Base-by-base conservation (phyloP, 2,113 vertebrate species). In the Scomber japonicus region DNA sequence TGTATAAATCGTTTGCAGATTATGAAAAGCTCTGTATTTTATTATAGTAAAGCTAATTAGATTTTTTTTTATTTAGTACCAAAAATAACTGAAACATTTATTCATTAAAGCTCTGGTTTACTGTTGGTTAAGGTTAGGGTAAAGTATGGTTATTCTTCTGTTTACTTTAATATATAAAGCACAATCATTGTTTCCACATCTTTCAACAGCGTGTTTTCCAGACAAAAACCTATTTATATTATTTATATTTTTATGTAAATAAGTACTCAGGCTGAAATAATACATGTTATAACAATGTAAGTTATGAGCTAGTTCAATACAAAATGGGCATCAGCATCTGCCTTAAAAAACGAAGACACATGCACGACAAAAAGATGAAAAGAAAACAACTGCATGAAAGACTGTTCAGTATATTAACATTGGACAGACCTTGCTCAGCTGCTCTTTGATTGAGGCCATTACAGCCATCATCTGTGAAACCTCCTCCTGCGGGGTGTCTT, bases 401-500 rank as follows among this genome's bases (percentile, higher is more conserved):
- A 19, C 16, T n/a, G 21, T 4, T 9, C 35, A 9, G 35, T 40
- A n/a, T 40, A 17, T 19, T 14, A 48, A 68, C 51, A 15, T 2
- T 8, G 21, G 49, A 66, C 73, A 45, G 79, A 99, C 98, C 95
- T 98, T 97, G 93, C 90, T 91, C 9, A 99, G 95, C 69, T 97
- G 96, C 46, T 98, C 97, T 87, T 97, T 98, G 87, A 99, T 92
- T 4, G 89, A 92, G 45, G 96, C 82, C 93, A 97, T 95, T 59
- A 95, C 93, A 15, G 91, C 67, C 80, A 96, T 93, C 95, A 99
- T 97, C 86, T 97, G 96, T 16, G 93, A 95, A 0, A 95, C 94
- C 80, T 98, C 97, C 48, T 97, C 97, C 71, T 96, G 95, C 6
- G 96, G 81, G 49, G 96, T 95, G 91, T 99, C 98, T 91, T 99